Evolutionary conservation across 1,140 invertebrate genomes (phyloP).

Genomic region (Drosophila truncata): DNA sequence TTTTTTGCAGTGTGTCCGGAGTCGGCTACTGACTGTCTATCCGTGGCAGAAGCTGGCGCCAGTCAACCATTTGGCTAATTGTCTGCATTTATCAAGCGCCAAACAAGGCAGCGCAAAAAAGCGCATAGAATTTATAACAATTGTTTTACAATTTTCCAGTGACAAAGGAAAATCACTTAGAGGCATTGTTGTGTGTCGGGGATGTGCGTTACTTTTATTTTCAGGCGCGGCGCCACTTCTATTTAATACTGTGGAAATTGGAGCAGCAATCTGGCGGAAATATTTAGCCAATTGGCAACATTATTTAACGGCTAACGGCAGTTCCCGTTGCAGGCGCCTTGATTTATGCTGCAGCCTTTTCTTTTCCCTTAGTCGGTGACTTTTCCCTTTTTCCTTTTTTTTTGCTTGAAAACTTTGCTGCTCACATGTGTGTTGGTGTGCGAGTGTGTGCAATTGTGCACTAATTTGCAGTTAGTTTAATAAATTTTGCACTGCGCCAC

Average conservation of each 20-base stretch:
- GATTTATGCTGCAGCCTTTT: constrained; percentile 69
- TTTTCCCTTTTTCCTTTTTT: not conserved
- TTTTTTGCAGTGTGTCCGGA: constrained; percentile 12
- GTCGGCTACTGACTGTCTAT: constrained; percentile 38
- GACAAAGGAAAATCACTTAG: constrained; percentile 45
- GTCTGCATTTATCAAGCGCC: constrained; percentile 78
- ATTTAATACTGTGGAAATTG: constrained; percentile 63
- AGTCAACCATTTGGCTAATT: constrained; percentile 79
- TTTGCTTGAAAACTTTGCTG: constrained; percentile 15
- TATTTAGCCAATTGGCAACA: constrained; percentile 76
- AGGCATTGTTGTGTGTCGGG: constrained; percentile 49
- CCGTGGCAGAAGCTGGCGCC: constrained; percentile 65
- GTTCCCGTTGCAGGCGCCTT: constrained; percentile 43
- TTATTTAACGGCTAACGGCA: constrained; percentile 67
- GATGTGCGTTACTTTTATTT: constrained; percentile 59
- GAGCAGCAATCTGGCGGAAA: constrained; percentile 62
- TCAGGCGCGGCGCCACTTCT: constrained; percentile 56
- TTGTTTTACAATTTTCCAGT: constrained; percentile 73
- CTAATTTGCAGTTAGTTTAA: constrained; percentile 80
- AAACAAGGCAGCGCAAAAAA: constrained; percentile 52
- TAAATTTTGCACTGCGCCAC: constrained; percentile 69
- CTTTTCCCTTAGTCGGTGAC: constrained; percentile 36
- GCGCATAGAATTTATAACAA: constrained; percentile 77
- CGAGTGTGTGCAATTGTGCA: constrained; percentile 56
- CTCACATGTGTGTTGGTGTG: constrained; percentile 45